Evolutionary conservation across 2,888 invertebrate species (phyloP), one percentile per base, ranked within the genome.

Genomic region (Drosophila glabriapex): DNA sequence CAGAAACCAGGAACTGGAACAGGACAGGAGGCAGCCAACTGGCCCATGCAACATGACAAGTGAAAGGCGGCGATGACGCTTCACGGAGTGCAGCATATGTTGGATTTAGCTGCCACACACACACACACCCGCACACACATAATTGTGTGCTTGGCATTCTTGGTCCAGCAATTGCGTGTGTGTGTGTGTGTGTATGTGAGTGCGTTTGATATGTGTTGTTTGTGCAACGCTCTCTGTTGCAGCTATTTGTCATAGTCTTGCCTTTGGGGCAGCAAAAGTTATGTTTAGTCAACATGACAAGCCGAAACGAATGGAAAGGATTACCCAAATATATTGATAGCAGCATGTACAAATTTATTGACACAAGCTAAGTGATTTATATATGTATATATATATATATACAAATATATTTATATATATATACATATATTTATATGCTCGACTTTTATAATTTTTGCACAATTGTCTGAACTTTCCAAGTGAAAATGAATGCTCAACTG

Each of bases 211-310:
- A 50, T 61, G 46, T 50, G 33, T 55, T 63, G 59, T 65, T 63
- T 73, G 33, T 67, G 69, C 50, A 28, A 29, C 43, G 59, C 61
- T 55, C 41, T 39, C n/a, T 29, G 39, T 28, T 71, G 64, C 71
- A 65, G 72, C 78, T 73, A 60, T 81, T 77, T 81, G 81, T 81
- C 82, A 78, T 64, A 73, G 68, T 68, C 66, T 60, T 80, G 81
- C 39, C 43, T 72, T 72, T 39, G 52, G 62, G 43, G 61, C 19
- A 35, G 25, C 62, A 53, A 72, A 76, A 78, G 73, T 68, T 76
- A 78, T 78, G 78, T 68, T 68, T 65, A 50, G 73, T 52, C 81
- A 72, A 53, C 65, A 65, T 68, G 76, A 61, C 63, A 66, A 35
- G 14, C 55, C 41, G 25, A 46, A 59, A 35, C 37, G 54, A 68